A percentile compares a stretch with the other conserved stretches of the same genome.
Evolutionary conservation across 2,797 vertebrate genomes (phyloP).

Genomic region (Poecilia picta): DNA sequence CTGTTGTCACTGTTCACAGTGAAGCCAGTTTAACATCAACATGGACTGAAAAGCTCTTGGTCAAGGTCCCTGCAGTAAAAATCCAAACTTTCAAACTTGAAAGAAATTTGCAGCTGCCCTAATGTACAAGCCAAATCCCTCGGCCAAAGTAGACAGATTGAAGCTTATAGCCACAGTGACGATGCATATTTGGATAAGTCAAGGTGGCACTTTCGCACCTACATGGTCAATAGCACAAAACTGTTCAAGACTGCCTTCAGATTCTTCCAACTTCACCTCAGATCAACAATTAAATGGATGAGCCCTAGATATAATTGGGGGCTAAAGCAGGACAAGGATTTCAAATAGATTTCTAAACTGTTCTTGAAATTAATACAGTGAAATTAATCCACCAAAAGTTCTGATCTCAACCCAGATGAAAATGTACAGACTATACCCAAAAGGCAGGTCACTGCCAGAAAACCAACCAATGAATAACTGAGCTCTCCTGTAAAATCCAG

Average conservation of each 20-base stretch:
- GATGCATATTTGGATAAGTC: not conserved
- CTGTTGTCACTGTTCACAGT: not conserved
- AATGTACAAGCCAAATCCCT: not conserved
- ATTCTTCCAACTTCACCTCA: not conserved
- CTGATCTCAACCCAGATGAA: not conserved
- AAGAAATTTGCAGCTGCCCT: not conserved
- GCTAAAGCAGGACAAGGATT: not conserved
- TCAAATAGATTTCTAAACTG: not conserved
- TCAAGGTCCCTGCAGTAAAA: not conserved
- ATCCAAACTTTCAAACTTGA: not conserved
- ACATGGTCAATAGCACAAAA: not conserved
- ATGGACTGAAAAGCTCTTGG: not conserved
- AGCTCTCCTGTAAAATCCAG: not conserved
- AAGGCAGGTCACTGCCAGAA: not conserved
- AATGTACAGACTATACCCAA: not conserved
- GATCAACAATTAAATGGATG: not conserved
- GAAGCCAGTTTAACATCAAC: not conserved
- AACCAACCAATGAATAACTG: not conserved
- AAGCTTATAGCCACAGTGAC: not conserved
- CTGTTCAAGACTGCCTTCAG: not conserved
- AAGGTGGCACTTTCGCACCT: not conserved
- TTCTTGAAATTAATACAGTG: not conserved
- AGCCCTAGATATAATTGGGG: not conserved
- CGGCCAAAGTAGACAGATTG: not conserved
- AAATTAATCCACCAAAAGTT: not conserved